Percentiles rank a stretch among this genome's conserved stretches.
phyloP scores from a whole-genome alignment of 2,113 vertebrate species.

The Eidolon helvum region DNA sequence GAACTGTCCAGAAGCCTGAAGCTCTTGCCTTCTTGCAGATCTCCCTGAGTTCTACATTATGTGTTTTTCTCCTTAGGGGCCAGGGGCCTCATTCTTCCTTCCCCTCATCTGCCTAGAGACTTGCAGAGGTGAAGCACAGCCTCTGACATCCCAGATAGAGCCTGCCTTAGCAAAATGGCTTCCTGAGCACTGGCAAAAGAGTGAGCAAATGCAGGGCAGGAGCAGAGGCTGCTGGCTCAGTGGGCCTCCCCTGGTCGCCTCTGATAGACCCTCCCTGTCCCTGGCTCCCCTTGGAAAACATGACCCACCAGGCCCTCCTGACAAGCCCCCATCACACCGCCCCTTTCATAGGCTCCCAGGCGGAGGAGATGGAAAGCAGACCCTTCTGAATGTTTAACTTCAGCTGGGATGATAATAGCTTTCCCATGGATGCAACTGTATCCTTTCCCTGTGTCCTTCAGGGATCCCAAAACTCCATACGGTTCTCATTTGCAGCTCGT shows the following conservation, averaged over 20 bases:
- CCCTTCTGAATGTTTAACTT: conserved; percentile 63
- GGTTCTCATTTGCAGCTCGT: conserved; percentile 78
- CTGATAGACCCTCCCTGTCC: neutral
- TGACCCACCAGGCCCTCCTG: conserved; percentile 32
- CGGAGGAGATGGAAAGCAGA: conserved; percentile 67
- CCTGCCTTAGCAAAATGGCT: neutral
- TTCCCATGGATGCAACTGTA: conserved; percentile 67
- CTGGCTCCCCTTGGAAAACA: neutral
- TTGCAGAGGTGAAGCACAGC: neutral
- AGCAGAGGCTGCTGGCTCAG: neutral
- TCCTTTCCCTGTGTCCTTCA: conserved; percentile 60
- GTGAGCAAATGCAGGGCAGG: neutral
- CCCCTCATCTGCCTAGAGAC: neutral
- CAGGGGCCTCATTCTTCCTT: neutral
- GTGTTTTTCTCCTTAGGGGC: neutral
- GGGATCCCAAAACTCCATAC: conserved; percentile 67
- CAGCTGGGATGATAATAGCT: conserved; percentile 63
- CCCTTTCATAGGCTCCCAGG: conserved; percentile 46
- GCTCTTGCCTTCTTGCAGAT: neutral
- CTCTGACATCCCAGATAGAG: neutral
- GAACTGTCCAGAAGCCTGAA: neutral
- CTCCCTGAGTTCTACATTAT: neutral
- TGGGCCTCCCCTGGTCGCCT: neutral
- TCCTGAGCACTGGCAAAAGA: neutral
- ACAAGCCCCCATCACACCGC: neutral